These are phyloP conservation scores for Mesorhabditis spiculigera DNA, from an alignment of 2,888 invertebrate genomes.

Conservation along the genomic window DNA sequence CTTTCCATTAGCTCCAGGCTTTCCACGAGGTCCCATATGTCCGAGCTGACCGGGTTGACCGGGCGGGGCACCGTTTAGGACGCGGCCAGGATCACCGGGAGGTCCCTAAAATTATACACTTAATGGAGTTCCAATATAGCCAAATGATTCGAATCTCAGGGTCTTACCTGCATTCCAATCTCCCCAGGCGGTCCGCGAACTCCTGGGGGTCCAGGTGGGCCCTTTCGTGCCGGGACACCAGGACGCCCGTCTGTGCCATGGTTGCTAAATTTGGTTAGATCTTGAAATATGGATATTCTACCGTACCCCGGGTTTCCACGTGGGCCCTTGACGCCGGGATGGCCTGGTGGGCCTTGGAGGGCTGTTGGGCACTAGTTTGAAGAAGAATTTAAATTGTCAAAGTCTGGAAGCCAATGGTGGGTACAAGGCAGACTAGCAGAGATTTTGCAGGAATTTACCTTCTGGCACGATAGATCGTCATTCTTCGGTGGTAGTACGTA, in stretches of 20 bases:
- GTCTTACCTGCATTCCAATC: constrained; percentile 23
- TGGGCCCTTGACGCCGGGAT: constrained; percentile 39
- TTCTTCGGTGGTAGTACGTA: constrained; percentile 28
- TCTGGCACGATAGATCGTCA: constrained; percentile 38
- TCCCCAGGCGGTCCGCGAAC: constrained; percentile 41
- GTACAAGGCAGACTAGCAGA: neutral
- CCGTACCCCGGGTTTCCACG: constrained; percentile 29
- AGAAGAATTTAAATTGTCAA: neutral
- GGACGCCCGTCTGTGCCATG: constrained; percentile 28
- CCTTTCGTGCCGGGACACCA: constrained; percentile 31
- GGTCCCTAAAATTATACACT: constrained; percentile 21
- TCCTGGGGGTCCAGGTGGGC: constrained; percentile 44
- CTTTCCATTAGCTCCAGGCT: constrained; percentile 12
- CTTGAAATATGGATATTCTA: neutral
- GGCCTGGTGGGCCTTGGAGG: constrained; percentile 40
- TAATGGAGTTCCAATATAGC: neutral
- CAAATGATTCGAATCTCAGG: neutral
- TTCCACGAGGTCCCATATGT: constrained; percentile 17
- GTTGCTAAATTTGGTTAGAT: constrained; percentile 14
- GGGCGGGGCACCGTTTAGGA: constrained; percentile 16
- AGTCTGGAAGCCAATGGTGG: too few relatives aligned
- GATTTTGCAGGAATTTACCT: constrained; percentile 13
- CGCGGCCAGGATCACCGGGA: constrained; percentile 34
- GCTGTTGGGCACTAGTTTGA: constrained; percentile 28
- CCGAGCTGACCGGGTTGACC: constrained; percentile 18